Percentiles rank a stretch among this genome's conserved stretches.
These are phyloP conservation scores for Chydorus sphaericus DNA, from an alignment of 2,888 invertebrate genomes.

Conservation along the genomic window DNA sequence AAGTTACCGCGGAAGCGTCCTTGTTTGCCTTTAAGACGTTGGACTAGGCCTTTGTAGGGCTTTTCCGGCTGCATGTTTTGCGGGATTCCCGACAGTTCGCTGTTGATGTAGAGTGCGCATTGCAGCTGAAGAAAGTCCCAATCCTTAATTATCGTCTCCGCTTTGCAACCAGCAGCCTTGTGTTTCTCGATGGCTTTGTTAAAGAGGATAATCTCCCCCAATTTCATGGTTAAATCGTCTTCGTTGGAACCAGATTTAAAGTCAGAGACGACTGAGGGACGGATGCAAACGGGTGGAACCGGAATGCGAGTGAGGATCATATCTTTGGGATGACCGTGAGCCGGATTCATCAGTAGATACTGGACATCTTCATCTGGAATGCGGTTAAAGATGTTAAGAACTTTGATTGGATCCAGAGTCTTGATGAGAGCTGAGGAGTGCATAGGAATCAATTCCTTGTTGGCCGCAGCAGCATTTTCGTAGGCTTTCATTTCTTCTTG, in stretches of 20 bases:
- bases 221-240: slow-evolving; percentile 92
- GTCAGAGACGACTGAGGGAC: slow-evolving; percentile 91
- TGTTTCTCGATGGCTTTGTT: slow-evolving; percentile 86
- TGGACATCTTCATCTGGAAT: slow-evolving; percentile 56
- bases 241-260: slow-evolving; percentile 90
- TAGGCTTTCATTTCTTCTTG: slow-evolving; percentile 4
- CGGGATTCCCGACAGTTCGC: slow-evolving; percentile 90
- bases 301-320: slow-evolving; percentile 80
- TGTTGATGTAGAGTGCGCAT: slow-evolving; percentile 89
- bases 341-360: slow-evolving; percentile 40
- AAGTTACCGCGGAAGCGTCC: slow-evolving; percentile 95
- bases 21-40: slow-evolving; percentile 93
- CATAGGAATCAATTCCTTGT: slow-evolving; percentile 62
- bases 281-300: slow-evolving; percentile 92
- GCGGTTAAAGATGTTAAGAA: slow-evolving; percentile 56
- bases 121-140: slow-evolving; percentile 96
- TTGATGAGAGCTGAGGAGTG: slow-evolving; percentile 46
- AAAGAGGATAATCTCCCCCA: slow-evolving; percentile 86
- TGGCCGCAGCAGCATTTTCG: slow-evolving; percentile 42
- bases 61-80: slow-evolving; percentile 80
- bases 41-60: slow-evolving; percentile 72
- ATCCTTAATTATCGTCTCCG: slow-evolving; percentile 63
- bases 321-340: slow-evolving; percentile 58
- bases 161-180: slow-evolving; percentile 72
- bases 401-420: slow-evolving; percentile 45